Conservation (phyloP, 2,888 invertebrate species). For the Pycnomerus fuliginosus region DNA sequence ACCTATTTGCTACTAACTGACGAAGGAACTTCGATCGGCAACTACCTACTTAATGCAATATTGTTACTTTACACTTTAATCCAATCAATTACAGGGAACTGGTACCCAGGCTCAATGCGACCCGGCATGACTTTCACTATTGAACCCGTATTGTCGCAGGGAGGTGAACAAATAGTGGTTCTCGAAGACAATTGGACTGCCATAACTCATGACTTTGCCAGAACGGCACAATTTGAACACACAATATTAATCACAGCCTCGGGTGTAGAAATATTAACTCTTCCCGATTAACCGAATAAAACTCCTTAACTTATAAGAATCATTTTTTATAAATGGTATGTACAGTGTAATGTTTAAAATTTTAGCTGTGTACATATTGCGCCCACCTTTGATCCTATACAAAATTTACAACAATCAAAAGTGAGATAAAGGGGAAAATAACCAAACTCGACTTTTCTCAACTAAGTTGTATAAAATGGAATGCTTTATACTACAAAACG, state of each 20-base stretch:
- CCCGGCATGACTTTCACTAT: conserved; percentile 95
- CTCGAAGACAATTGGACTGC: conserved; percentile 93
- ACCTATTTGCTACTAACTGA: too few relatives aligned
- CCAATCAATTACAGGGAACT: conserved; percentile 58
- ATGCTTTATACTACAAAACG: conserved; percentile 44
- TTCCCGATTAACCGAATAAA: conserved; percentile 26
- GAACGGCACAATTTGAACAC: conserved; percentile 91
- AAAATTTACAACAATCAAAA: conserved; percentile 38
- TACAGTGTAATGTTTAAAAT: conserved; percentile 42
- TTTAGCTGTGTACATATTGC: conserved; percentile 44
- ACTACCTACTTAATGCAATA: too few relatives aligned
- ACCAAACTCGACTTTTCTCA: conserved; percentile 40
- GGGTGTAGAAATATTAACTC: conserved; percentile 79
- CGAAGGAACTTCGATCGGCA: too few relatives aligned
- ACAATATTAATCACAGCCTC: conserved; percentile 80
- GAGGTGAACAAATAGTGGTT: conserved; percentile 64
- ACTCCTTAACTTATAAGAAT: conserved; percentile 26
- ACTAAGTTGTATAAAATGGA: conserved; percentile 47
- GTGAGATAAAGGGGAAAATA: conserved; percentile 46
- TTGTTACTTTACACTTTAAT: background rate
- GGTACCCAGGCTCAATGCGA: conserved; percentile 69
- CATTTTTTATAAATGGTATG: conserved; percentile 36
- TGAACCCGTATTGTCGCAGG: conserved; percentile 84
- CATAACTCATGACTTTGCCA: conserved; percentile 74
- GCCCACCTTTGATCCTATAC: conserved; percentile 40